Conservation (phyloP, 2,113 vertebrate species). For the Hoplias malabaricus region DNA sequence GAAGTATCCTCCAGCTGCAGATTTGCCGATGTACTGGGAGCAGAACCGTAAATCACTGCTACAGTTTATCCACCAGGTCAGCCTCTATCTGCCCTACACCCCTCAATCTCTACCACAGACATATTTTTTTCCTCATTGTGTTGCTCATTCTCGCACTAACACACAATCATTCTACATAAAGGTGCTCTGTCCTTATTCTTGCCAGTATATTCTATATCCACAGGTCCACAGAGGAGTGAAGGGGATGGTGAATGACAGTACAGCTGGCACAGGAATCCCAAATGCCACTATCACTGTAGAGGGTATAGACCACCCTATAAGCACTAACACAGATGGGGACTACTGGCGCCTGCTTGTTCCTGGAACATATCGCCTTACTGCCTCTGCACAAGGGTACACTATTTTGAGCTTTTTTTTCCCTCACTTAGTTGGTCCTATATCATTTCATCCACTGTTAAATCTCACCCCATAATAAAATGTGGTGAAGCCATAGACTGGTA, state of each 20-base stretch:
- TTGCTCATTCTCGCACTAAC: neutral
- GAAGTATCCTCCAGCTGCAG: slow-evolving; percentile 85
- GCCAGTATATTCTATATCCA: neutral
- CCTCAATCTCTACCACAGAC: neutral
- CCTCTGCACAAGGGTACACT: slow-evolving; percentile 86
- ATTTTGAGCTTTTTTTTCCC: too few species aligned
- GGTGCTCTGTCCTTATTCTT: neutral
- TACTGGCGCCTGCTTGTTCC: slow-evolving; percentile 93
- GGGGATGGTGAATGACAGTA: slow-evolving; percentile 87
- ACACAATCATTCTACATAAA: neutral
- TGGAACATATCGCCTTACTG: slow-evolving; percentile 84
- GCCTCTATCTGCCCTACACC: slow-evolving; percentile 2
- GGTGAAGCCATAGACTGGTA: too few species aligned
- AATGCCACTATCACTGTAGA: slow-evolving; percentile 90
- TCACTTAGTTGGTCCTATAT: too few species aligned
- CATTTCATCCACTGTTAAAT: too few species aligned
- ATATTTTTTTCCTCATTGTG: neutral
- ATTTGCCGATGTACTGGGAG: slow-evolving; percentile 88
- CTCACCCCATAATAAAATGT: too few species aligned
- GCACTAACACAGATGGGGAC: slow-evolving; percentile 85
- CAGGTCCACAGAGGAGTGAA: slow-evolving; percentile 88
- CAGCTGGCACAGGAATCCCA: slow-evolving; percentile 81
- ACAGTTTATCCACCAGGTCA: slow-evolving; percentile 92
- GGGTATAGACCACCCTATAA: slow-evolving; percentile 81
- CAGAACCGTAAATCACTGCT: slow-evolving; percentile 86